Conservation (phyloP, 2,797 vertebrate species). For the Coilia nasus region DNA sequence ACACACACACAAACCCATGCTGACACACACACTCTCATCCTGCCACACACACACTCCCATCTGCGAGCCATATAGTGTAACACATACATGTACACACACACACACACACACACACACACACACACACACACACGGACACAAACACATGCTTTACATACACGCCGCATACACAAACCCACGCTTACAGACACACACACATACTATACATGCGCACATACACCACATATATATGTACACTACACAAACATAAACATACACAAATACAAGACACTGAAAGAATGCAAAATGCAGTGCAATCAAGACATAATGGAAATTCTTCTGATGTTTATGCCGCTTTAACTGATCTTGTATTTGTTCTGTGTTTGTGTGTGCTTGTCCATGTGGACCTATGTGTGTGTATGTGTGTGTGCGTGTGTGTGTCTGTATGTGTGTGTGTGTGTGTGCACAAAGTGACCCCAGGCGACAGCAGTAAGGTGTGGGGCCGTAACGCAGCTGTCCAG, state of each 20-base stretch:
- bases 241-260: not conserved
- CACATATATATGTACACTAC: too few species aligned
- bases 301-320: too few species aligned
- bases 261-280: not conserved
- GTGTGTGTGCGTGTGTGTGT: slow-evolving; percentile 19
- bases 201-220: too few species aligned
- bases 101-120: not conserved
- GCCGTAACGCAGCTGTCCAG: slow-evolving; percentile 75
- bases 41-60: slow-evolving; percentile 63
- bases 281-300: not conserved
- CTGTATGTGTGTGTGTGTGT: not conserved
- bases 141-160: not conserved
- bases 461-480: slow-evolving; percentile 84
- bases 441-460: slow-evolving; percentile 83
- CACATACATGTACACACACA: not conserved
- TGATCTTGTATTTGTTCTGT: not conserved
- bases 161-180: too few species aligned
- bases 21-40: not conserved
- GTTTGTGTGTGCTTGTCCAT: not conserved
- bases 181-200: too few species aligned
- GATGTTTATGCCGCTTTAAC: not conserved
- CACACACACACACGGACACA: not conserved
- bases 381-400: not conserved
- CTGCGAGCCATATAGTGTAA: slow-evolving; percentile 96
- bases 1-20: not conserved